A percentile compares a stretch with the other conserved stretches of the same genome.
phyloP scores from a whole-genome alignment of 2,888 invertebrate species.

The Tinea semifulvella region DNA sequence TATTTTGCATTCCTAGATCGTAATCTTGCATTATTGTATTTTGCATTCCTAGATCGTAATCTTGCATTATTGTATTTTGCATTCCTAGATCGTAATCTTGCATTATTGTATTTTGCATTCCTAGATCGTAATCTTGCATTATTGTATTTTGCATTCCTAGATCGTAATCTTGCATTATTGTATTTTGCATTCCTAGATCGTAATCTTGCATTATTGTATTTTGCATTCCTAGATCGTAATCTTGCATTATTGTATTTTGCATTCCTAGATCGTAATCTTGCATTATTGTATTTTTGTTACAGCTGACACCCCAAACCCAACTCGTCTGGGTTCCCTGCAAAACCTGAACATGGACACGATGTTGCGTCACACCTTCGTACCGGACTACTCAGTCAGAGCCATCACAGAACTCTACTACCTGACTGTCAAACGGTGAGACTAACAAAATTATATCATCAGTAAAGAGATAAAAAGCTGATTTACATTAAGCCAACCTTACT shows the following conservation, averaged over 20 bases:
- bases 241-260: not conserved
- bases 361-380: slow-evolving; percentile 84
- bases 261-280: not conserved
- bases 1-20: not conserved
- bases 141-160: not conserved
- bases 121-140: not conserved
- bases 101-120: not conserved
- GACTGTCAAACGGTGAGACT: slow-evolving; percentile 74
- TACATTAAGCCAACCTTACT: too few species aligned
- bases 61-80: not conserved
- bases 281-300: slow-evolving; percentile 6
- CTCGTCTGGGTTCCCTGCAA: slow-evolving; percentile 78
- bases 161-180: not conserved
- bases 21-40: not conserved
- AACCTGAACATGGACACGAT: slow-evolving; percentile 84
- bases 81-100: not conserved
- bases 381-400: slow-evolving; percentile 92
- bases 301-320: slow-evolving; percentile 60
- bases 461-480: too few species aligned
- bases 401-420: slow-evolving; percentile 87
- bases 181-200: not conserved
- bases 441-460: too few species aligned
- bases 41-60: not conserved
- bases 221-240: not conserved
- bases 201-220: not conserved